phyloP scores from a whole-genome alignment of 2,888 invertebrate species.

The Glomeris marginata region DNA sequence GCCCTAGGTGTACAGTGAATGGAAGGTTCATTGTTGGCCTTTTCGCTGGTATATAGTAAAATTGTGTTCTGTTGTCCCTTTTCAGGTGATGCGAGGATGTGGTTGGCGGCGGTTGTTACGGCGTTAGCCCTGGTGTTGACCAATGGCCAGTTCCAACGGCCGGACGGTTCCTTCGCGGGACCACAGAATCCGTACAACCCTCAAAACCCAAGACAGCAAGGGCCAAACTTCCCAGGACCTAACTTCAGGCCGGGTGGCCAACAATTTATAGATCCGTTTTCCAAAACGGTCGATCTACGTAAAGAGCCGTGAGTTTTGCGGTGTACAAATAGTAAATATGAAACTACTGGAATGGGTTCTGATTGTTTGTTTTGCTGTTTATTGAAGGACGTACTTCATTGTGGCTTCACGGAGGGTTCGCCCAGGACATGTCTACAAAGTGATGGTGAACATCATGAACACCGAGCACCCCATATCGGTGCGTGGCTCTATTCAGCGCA shows the following conservation, averaged over 20 bases:
- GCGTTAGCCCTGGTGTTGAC: slow-evolving; percentile 1
- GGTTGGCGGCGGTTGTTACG: slow-evolving; percentile 3
- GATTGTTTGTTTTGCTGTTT: slow-evolving; percentile 3
- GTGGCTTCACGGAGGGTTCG: slow-evolving; percentile 81
- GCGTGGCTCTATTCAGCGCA: slow-evolving; percentile 71
- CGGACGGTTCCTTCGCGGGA: background rate
- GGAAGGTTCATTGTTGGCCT: too few species aligned
- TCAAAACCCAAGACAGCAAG: background rate
- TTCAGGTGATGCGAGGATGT: slow-evolving; percentile 13
- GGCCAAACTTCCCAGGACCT: background rate
- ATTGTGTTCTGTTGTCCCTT: too few species aligned
- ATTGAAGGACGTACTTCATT: slow-evolving; percentile 72
- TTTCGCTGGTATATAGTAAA: too few species aligned
- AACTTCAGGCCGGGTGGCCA: background rate
- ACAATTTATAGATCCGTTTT: background rate
- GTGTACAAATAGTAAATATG: too few species aligned
- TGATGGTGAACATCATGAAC: slow-evolving; percentile 67
- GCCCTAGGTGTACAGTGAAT: too few species aligned
- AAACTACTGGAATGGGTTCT: too few species aligned
- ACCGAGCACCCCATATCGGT: slow-evolving; percentile 66
- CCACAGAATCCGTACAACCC: background rate
- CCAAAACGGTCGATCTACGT: slow-evolving; percentile 8
- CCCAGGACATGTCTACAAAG: slow-evolving; percentile 77
- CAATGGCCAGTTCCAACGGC: background rate
- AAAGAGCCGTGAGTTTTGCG: slow-evolving; percentile 12